Evolutionary conservation across 2,888 invertebrate species (phyloP).

Genomic region (Laothoe populi): DNA sequence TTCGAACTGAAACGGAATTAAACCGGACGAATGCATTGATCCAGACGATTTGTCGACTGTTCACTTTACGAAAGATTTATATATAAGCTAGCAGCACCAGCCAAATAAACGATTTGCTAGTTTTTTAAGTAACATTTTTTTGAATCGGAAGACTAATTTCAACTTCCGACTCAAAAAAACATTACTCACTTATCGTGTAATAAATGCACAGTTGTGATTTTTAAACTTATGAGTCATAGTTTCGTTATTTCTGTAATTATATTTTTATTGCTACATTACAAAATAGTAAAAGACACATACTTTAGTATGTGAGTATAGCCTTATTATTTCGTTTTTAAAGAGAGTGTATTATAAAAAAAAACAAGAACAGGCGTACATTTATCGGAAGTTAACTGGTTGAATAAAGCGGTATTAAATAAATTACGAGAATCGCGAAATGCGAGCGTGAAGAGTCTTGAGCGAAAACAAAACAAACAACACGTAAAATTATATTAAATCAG

Average conservation of each 20-base stretch:
- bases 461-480: constrained; percentile 78
- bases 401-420: constrained; percentile 45
- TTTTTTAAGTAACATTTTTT: not conserved
- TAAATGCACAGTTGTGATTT: too few species aligned
- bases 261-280: too few species aligned
- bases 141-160: too few species aligned
- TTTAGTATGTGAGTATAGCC: not conserved
- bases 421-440: constrained; percentile 55
- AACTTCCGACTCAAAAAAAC: too few species aligned
- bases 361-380: not conserved
- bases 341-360: not conserved
- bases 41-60: constrained; percentile 77
- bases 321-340: not conserved
- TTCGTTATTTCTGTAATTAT: too few species aligned
- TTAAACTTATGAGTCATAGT: too few species aligned
- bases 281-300: not conserved
- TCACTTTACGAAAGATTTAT: constrained; percentile 12
- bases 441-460: constrained; percentile 58
- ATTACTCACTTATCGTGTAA: not conserved
- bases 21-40: constrained; percentile 82
- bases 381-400: constrained; percentile 20
- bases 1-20: constrained; percentile 82
- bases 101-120: not conserved
- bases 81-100: not conserved
- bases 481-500: constrained; percentile 82